Percentiles rank a stretch among this genome's conserved stretches.
Evolutionary conservation across 2,888 invertebrate species (phyloP).

Genomic region (Chaitophorus viminalis): DNA sequence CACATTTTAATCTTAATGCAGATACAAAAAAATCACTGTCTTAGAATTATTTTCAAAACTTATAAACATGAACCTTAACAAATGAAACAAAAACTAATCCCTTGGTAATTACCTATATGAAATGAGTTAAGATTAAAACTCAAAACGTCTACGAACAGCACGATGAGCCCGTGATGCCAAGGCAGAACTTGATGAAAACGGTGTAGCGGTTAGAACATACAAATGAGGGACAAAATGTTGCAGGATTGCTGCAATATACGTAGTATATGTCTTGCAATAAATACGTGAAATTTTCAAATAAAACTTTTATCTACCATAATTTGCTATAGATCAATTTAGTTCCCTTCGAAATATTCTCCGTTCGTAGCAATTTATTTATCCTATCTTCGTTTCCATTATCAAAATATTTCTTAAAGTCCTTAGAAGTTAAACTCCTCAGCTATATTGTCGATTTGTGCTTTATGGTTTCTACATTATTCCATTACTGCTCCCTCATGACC

Average conservation of each 20-base stretch:
- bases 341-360: too few species aligned
- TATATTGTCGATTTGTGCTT: slow-evolving; percentile 33
- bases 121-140: neutral
- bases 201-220: too few species aligned
- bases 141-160: too few species aligned
- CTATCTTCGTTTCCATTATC: slow-evolving; percentile 57
- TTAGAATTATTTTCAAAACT: neutral
- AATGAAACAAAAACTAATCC: neutral
- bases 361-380: slow-evolving; percentile 55
- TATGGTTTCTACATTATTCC: slow-evolving; percentile 48
- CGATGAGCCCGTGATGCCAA: too few species aligned
- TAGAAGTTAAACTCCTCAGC: slow-evolving; percentile 50
- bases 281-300: too few species aligned
- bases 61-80: neutral
- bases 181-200: slow-evolving; percentile 8
- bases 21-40: neutral
- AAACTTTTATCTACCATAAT: too few species aligned
- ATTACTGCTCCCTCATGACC: slow-evolving; percentile 44
- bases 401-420: slow-evolving; percentile 59
- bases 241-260: too few species aligned
- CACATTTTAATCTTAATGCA: neutral
- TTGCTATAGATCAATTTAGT: too few species aligned
- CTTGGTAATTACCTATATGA: neutral
- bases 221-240: too few species aligned
- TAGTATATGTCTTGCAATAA: too few species aligned